These are phyloP conservation scores for Micrastur ruficollis DNA, from an alignment of 2,797 vertebrate species.

Conservation along the genomic window DNA sequence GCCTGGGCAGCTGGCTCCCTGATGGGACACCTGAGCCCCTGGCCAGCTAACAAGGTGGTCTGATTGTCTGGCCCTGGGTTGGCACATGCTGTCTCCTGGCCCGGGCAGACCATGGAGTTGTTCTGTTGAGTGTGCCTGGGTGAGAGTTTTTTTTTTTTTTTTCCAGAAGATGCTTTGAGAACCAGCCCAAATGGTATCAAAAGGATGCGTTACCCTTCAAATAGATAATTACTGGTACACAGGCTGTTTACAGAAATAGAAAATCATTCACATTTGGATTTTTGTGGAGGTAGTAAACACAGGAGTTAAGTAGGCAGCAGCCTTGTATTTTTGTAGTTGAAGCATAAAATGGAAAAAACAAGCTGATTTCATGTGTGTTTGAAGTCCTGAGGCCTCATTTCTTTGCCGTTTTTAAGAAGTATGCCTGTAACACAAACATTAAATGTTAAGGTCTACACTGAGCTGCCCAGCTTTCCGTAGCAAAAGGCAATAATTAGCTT, in stretches of 20 bases:
- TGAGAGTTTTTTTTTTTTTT: not conserved
- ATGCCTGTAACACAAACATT: not conserved
- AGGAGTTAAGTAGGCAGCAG: not conserved
- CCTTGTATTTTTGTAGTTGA: not conserved
- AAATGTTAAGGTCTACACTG: not conserved
- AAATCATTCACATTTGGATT: not conserved
- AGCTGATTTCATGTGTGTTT: not conserved
- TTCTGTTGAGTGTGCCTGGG: not conserved
- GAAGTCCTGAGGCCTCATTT: not conserved
- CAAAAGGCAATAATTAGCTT: not conserved
- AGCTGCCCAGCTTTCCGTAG: not conserved
- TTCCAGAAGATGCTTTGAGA: not conserved
- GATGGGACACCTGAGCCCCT: fast-evolving
- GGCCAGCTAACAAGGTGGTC: not conserved
- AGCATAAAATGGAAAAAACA: not conserved
- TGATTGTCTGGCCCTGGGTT: not conserved
- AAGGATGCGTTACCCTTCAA: not conserved
- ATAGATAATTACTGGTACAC: not conserved
- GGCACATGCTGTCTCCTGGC: not conserved
- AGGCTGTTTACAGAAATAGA: not conserved
- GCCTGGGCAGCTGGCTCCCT: not conserved
- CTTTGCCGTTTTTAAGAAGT: not conserved
- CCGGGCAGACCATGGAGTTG: fast-evolving
- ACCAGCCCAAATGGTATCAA: not conserved
- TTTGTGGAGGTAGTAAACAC: not conserved